Evolutionary conservation across 2,888 invertebrate genomes (phyloP).

Genomic region (Endomychus coccineus): DNA sequence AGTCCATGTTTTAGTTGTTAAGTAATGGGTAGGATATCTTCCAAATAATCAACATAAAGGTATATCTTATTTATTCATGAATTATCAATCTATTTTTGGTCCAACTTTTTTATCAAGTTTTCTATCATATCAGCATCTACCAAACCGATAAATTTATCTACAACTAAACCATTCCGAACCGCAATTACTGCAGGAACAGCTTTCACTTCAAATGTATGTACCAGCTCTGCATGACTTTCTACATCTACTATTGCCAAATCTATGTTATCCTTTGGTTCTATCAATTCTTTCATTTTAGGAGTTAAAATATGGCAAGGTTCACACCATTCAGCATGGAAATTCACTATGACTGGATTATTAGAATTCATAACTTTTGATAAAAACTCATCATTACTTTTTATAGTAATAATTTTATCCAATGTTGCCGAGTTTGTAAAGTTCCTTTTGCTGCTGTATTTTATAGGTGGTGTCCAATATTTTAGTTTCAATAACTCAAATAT

Average conservation of each 20-base stretch:
- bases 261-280: constrained; percentile 62
- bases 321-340: constrained; percentile 88
- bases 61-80: too few relatives aligned
- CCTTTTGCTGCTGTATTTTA: constrained; percentile 2
- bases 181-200: constrained; percentile 79
- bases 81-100: too few relatives aligned
- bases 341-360: constrained; percentile 78
- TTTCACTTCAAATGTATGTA: constrained; percentile 74
- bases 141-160: constrained; percentile 83
- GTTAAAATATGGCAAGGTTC: constrained; percentile 83
- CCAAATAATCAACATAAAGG: too few relatives aligned
- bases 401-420: constrained; percentile 42
- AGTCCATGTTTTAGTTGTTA: too few relatives aligned
- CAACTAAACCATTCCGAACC: constrained; percentile 72
- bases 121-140: constrained; percentile 77
- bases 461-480: not conserved
- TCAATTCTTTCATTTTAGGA: constrained; percentile 70
- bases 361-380: constrained; percentile 78
- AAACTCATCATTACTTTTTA: constrained; percentile 71
- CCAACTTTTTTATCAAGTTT: constrained; percentile 60
- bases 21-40: too few relatives aligned
- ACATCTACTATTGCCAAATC: constrained; percentile 78
- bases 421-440: constrained; percentile 16
- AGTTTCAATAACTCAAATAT: not conserved
- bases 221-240: constrained; percentile 72